Conservation (phyloP, 2,888 invertebrate genomes). For the Ectemnius continuus region DNA sequence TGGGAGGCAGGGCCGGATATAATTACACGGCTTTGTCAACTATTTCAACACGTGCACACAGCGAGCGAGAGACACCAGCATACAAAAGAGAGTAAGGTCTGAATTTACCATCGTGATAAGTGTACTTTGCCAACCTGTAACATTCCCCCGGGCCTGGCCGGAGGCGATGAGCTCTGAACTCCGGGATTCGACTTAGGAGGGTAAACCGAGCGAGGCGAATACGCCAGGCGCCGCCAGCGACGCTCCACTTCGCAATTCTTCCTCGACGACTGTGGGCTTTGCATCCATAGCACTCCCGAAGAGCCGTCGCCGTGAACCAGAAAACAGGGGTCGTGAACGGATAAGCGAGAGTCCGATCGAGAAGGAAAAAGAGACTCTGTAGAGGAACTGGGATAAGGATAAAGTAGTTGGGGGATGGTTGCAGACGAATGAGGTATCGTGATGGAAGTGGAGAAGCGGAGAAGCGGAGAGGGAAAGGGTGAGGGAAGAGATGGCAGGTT, state of each 20-base stretch:
- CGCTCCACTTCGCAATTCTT: constrained; percentile 65
- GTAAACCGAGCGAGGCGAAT: constrained; percentile 63
- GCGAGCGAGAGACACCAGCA: not conserved
- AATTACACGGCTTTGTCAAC: constrained; percentile 35
- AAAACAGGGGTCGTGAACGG: constrained; percentile 52
- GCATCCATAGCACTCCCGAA: constrained; percentile 52
- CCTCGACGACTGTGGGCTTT: constrained; percentile 57
- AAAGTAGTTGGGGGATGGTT: not conserved
- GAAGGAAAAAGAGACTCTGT: constrained; percentile 1
- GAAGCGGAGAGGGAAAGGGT: constrained; percentile 3
- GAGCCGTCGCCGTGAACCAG: constrained; percentile 46
- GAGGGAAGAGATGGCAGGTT: constrained; percentile 1
- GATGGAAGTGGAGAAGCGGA: constrained; percentile 1
- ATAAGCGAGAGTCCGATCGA: constrained; percentile 2
- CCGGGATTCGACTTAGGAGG: constrained; percentile 53
- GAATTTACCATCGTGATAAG: constrained; percentile 48
- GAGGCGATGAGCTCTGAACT: constrained; percentile 54
- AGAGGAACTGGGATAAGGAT: constrained; percentile 31
- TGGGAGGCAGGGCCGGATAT: constrained; percentile 30
- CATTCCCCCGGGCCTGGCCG: constrained; percentile 40
- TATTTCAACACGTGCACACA: constrained; percentile 24
- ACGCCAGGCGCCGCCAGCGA: constrained; percentile 37
- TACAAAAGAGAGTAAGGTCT: constrained; percentile 16
- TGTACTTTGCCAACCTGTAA: constrained; percentile 50
- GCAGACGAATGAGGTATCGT: constrained; percentile 10